Base-by-base conservation (phyloP, 2,797 vertebrate species). In the Cichlasoma orientale region DNA sequence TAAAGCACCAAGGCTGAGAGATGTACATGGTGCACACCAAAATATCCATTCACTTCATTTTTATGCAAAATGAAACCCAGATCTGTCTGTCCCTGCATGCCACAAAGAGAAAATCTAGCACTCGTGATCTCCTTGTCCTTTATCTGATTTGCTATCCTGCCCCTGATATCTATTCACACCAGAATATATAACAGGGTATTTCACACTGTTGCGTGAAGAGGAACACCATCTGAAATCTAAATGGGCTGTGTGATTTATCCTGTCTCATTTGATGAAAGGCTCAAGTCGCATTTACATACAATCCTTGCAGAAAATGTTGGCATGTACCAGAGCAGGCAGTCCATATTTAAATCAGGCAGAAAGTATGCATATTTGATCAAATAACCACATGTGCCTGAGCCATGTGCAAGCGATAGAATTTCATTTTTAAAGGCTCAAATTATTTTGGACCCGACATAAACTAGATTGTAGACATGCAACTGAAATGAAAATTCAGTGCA, bases 261-360 rank as follows among this genome's bases (percentile, higher is more conserved):
- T 70, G n/a, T 81, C 56, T 77, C 53, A 2, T 61, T 82, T 74
- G 50, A 87, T 76, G 56, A 82, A 82, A 82, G 16, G 55, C 71
- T 77, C 10, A 72, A 29, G 80, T 79, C 1, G 14, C 36, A 80
- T 83, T 82, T 72, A 57, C 82, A 81, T 72, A 69, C 83, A 86
- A 73, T 81, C 50, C 77, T 69, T 14, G 57, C 50, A 52, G 55
- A 72, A 83, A 74, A 68, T 73, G 54, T 47, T 87, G 77, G 36
- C 75, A 52, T 36, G 70, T 59, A 21, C 27, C 25, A 25, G 31
- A 55, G n/a, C 75, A 66, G 53, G 72, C 57, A 18, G 2, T 14
- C 31, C 44, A 71, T 55, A 54, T 82, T 82, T 59, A 77, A 59
- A 79, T 71, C 38, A 75, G 19, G 72, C 21, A 76, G 55, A 75